Evolutionary conservation across 2,888 invertebrate species (phyloP), one percentile per base, ranked within the genome.

Genomic region (Cheilosia vernalis): DNA sequence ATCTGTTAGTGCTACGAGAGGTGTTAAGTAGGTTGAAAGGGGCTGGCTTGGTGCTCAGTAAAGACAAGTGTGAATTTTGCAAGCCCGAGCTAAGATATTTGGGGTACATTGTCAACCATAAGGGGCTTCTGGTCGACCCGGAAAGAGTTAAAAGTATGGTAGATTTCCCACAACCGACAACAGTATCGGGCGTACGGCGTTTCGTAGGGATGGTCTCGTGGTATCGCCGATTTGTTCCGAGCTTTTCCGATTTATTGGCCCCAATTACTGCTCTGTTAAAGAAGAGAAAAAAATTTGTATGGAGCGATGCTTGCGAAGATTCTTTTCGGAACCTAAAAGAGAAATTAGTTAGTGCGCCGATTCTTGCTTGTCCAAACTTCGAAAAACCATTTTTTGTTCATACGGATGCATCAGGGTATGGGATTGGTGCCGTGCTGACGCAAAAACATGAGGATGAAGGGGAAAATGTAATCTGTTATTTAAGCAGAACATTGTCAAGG

Each of bases 301-400:
- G 74, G 81, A 44, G n/a, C 24, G 56, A 53, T 4, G n/a, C 30
- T 6, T 27, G 27, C 27, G 27, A 27, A 19, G 17, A n/a, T 17
- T 44, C 21, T 21, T 21, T 21, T 21, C 21, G 21, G 21, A 2
- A 2, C 21, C 21, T 21, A 21, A 21, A n/a, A n/a, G n/a, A n/a
- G n/a, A n/a, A n/a, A n/a, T n/a, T n/a, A n/a, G n/a, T n/a, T n/a
- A n/a, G n/a, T n/a, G n/a, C n/a, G n/a, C n/a, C n/a, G n/a, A n/a
- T n/a, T n/a, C n/a, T n/a, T n/a, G n/a, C n/a, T n/a, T 19, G 63
- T 21, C 81, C 72, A 7, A 51, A 81, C 58, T 82, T 66, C 30
- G 30, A 42, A 4, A 7, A 37, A 13, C 51, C 58, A 21, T 3
- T 80, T 80, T 4, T 9, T 2, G 17, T 19, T 5, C 47, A 10